Evolutionary conservation across 2,888 invertebrate species (phyloP), one percentile per base, ranked within the genome.

Genomic region (Hemistola chrysoprasaria): DNA sequence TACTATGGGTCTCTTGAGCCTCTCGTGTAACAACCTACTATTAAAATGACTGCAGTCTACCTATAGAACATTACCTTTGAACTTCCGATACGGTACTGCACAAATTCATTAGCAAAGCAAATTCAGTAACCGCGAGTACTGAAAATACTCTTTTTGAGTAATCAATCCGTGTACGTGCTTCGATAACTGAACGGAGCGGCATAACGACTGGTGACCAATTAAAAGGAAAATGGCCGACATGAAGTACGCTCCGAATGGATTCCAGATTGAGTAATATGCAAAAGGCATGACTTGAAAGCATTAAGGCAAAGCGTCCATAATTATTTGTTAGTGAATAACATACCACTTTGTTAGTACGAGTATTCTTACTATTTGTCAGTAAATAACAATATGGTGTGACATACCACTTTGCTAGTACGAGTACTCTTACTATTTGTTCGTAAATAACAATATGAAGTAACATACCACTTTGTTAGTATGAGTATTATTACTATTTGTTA

Each of bases 141-240:
- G 29, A 22, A 44, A 25, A 36, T 35, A 37, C 40, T 43, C 47
- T 54, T 49, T 51, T 51, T 54, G 47, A 50, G 49, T 50, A 54
- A 54, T 54, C 54, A 51, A 54, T 51, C 45, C 36, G 38, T 16
- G 43, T 38, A 54, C 54, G 51, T 51, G 49, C 40, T 27, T 32
- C 49, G 49, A 48, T 46, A 50, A 52, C 43, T 40, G 53, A 56
- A 48, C 43, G 29, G 53, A 56, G 47, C 43, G 29, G 59, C 54
- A 63, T 72, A 70, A 78, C 71, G 72, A 76, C 71, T 65, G 65
- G 62, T 60, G 62, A 59, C 70, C 77, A 79, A 80, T 79, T 80
- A 79, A 75, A 75, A 71, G 55, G 54, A 62, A 65, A 62, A 50
- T 50, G 50, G 32, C 50, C 44, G 34, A 41, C 50, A 38, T 44